Evolutionary conservation across 2,797 vertebrate genomes (phyloP).

Genomic region (Cryptoprocta ferox): DNA sequence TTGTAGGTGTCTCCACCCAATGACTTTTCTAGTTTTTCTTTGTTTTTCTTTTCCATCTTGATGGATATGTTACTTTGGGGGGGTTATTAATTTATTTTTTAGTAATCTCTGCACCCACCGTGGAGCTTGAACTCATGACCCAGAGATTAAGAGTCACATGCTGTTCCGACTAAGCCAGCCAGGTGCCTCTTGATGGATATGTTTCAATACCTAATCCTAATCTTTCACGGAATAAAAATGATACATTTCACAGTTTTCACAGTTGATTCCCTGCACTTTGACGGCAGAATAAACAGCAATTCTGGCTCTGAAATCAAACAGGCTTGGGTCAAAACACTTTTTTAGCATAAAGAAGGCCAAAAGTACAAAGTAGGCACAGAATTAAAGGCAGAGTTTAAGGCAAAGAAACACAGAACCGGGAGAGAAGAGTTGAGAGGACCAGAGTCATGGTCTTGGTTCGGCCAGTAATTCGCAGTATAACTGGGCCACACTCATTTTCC

Average conservation of each 20-base stretch:
- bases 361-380: neutral
- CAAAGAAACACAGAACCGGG: neutral
- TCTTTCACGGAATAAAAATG: neutral
- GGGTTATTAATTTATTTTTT: neutral
- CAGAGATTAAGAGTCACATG: neutral
- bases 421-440: neutral
- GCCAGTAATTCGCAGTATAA: neutral
- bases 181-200: neutral
- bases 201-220: neutral
- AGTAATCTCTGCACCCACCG: neutral
- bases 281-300: neutral
- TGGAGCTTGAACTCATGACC: neutral
- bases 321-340: neutral
- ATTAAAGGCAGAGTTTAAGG: neutral
- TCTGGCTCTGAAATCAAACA: conserved; percentile 10
- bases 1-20: neutral
- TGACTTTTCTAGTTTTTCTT: neutral
- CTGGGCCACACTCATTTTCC: neutral
- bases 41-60: neutral
- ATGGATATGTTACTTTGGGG: neutral
- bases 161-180: neutral
- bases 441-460: neutral
- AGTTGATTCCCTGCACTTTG: neutral
- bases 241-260: neutral
- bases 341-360: neutral